These are phyloP conservation scores for Triplophysa tibetana DNA, from an alignment of 2,113 vertebrate species.

Conservation along the genomic window DNA sequence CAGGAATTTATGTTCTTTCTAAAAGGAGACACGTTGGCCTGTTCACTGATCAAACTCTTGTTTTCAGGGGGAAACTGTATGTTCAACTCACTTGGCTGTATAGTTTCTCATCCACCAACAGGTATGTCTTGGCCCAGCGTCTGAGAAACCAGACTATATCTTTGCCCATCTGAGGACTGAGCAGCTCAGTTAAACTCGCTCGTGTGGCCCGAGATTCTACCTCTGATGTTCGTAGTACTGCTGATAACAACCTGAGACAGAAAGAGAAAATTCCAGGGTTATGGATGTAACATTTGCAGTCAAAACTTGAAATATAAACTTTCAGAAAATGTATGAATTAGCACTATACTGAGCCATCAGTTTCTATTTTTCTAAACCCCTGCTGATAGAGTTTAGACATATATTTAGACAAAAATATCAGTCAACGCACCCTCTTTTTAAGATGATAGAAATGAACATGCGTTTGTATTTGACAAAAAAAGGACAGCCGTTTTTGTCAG, in stretches of 20 bases:
- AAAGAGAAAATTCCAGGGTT: not conserved
- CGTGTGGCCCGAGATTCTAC: slow-evolving; percentile 95
- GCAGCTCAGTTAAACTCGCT: slow-evolving; percentile 88
- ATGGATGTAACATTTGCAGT: too few species aligned
- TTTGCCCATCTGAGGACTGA: slow-evolving; percentile 98
- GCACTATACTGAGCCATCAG: too few species aligned
- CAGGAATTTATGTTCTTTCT: not conserved
- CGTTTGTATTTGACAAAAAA: too few species aligned
- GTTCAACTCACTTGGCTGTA: slow-evolving; percentile 86
- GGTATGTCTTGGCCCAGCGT: slow-evolving; percentile 96
- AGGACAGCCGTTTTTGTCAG: too few species aligned
- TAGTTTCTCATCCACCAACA: slow-evolving; percentile 95
- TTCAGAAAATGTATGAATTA: too few species aligned
- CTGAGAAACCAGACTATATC: slow-evolving; percentile 98
- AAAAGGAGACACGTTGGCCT: not conserved
- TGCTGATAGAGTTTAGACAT: too few species aligned
- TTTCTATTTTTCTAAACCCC: too few species aligned
- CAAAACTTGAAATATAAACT: too few species aligned
- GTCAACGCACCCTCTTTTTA: too few species aligned
- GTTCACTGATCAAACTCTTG: not conserved
- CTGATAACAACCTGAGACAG: slow-evolving; percentile 85
- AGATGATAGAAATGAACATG: too few species aligned
- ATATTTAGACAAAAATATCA: too few species aligned
- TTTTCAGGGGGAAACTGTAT: not conserved
- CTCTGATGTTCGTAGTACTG: slow-evolving; percentile 93